These are phyloP conservation scores for Microchirus variegatus DNA, from an alignment of 2,797 vertebrate genomes.

Conservation along the genomic window DNA sequence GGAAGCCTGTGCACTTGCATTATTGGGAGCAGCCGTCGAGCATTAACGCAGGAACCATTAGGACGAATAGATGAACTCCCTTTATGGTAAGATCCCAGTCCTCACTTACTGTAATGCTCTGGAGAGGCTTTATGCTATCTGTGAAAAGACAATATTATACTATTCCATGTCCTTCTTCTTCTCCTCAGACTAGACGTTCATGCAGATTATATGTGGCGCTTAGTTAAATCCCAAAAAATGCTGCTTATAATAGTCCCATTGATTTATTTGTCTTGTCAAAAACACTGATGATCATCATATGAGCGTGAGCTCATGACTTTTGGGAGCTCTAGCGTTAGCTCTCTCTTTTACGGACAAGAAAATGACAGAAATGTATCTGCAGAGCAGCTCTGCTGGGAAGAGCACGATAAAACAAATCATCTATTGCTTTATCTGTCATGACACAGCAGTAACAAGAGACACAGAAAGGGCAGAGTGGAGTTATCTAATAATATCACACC, in stretches of 20 bases:
- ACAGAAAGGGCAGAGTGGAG: slow-evolving; percentile 33
- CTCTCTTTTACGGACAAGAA: slow-evolving; percentile 39
- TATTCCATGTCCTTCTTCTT: neutral
- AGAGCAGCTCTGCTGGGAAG: slow-evolving; percentile 48
- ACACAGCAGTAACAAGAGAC: slow-evolving; percentile 52
- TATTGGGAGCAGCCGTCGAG: slow-evolving; percentile 42
- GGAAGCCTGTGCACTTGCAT: slow-evolving; percentile 42
- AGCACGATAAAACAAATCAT: slow-evolving; percentile 55
- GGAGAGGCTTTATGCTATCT: no score
- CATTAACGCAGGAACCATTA: slow-evolving; percentile 71
- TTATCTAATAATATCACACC: slow-evolving; percentile 50
- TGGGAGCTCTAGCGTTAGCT: neutral
- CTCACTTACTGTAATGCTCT: slow-evolving; percentile 53
- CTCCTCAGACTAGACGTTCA: slow-evolving; percentile 13
- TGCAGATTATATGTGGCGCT: slow-evolving; percentile 3
- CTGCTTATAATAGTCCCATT: slow-evolving; percentile 72
- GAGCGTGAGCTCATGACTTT: slow-evolving; percentile 50
- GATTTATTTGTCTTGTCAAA: slow-evolving; percentile 54
- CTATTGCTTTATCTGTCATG: slow-evolving; percentile 55
- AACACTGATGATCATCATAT: slow-evolving; percentile 75
- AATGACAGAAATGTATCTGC: slow-evolving; percentile 68
- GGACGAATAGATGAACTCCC: slow-evolving; percentile 51
- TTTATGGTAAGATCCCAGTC: slow-evolving; percentile 45
- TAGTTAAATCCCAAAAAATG: slow-evolving; percentile 26
- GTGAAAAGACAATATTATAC: no score